Evolutionary conservation across 1,140 invertebrate species (phyloP).

Genomic region (Mycetomoellerius zeteki): DNA sequence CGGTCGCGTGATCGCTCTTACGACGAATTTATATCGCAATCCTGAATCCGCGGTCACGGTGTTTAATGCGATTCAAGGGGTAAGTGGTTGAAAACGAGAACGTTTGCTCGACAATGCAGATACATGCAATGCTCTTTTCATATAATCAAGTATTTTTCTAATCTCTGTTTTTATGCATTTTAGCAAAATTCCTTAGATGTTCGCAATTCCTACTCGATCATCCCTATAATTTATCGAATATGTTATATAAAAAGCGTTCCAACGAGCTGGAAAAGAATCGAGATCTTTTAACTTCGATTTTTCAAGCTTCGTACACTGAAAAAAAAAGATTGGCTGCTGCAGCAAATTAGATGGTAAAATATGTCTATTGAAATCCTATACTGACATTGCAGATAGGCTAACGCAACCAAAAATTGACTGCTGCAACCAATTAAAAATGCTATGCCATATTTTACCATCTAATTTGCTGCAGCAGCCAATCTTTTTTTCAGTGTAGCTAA

Average conservation of each 20-base stretch:
- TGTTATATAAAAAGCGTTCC: background rate
- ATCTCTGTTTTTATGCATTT: background rate
- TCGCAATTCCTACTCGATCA: background rate
- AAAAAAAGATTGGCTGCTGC: too few relatives aligned
- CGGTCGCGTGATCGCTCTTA: constrained; percentile 45
- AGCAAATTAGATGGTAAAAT: too few relatives aligned
- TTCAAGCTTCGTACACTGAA: background rate
- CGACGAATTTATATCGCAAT: constrained; percentile 31
- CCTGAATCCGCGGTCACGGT: constrained; percentile 21
- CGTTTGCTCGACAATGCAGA: background rate
- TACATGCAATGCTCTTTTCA: background rate
- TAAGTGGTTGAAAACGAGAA: constrained; percentile 44
- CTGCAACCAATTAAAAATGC: too few relatives aligned
- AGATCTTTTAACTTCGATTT: background rate
- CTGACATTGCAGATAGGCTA: too few relatives aligned
- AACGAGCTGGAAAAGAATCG: background rate
- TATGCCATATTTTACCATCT: too few relatives aligned
- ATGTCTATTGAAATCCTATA: too few relatives aligned
- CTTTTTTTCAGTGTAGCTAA: too few relatives aligned
- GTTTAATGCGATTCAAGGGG: constrained; percentile 15
- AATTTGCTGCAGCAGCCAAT: too few relatives aligned
- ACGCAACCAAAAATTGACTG: too few relatives aligned
- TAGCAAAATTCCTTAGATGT: too few relatives aligned
- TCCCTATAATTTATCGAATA: background rate
- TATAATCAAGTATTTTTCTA: background rate